phyloP scores from a whole-genome alignment of 30 jellyfish, hydroid and myxozoan genomes.

The Mastigias papua region DNA sequence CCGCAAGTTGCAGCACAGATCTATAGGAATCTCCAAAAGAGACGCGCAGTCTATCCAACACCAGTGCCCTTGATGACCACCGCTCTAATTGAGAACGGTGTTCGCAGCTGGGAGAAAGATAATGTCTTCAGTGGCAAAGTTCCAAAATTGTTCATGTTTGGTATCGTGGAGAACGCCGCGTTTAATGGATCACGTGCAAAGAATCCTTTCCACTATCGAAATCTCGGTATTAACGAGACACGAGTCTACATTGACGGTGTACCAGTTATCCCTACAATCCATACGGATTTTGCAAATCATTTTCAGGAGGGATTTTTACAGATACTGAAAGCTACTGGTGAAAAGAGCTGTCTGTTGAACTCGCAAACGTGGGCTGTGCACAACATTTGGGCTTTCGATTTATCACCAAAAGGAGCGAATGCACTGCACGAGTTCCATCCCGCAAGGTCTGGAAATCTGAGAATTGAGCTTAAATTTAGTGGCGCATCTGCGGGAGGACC shows the following conservation, averaged over 20 bases:
- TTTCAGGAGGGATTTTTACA: background rate
- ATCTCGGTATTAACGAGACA: background rate
- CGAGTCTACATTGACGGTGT: background rate
- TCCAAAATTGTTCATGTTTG: background rate
- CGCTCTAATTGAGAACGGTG: background rate
- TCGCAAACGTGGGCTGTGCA: background rate
- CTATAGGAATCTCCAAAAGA: background rate
- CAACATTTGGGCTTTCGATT: constrained; percentile 4
- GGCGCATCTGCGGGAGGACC: background rate
- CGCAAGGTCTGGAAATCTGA: background rate
- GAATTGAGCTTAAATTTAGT: background rate
- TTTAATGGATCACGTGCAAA: background rate
- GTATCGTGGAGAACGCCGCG: background rate
- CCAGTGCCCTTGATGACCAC: background rate
- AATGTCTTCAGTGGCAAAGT: background rate
- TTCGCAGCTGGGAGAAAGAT: background rate
- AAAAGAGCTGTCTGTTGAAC: background rate
- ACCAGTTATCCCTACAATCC: background rate
- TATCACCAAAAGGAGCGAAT: background rate
- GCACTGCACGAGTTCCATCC: background rate
- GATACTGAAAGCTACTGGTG: background rate
- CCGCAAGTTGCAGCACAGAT: background rate
- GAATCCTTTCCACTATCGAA: background rate
- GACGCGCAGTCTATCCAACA: background rate
- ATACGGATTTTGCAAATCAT: background rate